Evolutionary conservation across 1,140 invertebrate genomes (phyloP).

Genomic region (Varroa destructor): DNA sequence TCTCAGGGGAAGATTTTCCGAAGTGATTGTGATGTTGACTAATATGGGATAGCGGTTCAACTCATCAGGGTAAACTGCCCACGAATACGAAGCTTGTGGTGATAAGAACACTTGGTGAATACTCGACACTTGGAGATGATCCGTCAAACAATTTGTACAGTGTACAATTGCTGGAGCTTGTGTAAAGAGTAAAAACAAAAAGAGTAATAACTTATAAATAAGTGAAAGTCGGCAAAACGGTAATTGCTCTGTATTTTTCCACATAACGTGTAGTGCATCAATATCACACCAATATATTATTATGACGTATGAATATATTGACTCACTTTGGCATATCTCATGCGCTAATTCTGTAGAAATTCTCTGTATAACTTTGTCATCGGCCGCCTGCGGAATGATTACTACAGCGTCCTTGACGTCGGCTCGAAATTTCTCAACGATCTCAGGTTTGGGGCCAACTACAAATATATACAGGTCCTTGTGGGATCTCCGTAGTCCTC

Average conservation of each 20-base stretch:
- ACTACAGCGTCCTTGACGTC: constrained; percentile 19
- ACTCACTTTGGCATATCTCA: constrained; percentile 26
- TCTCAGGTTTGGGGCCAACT: constrained; percentile 17
- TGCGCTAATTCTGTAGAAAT: constrained; percentile 10
- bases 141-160: constrained; percentile 6
- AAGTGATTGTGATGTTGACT: constrained; percentile 16
- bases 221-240: no score
- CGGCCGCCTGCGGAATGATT: constrained; percentile 17
- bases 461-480: constrained; percentile 23
- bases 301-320: no score
- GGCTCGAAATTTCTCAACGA: constrained; percentile 22
- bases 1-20: constrained; percentile 11
- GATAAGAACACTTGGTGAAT: constrained; percentile 13
- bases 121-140: constrained; percentile 23
- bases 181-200: not conserved
- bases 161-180: constrained; percentile 10
- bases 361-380: constrained; percentile 19
- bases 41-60: not conserved
- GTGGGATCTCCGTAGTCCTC: constrained; percentile 1
- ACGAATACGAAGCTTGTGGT: constrained; percentile 9
- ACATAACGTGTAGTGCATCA: no score
- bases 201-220: not conserved
- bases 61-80: constrained; percentile 20
- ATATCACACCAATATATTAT: no score
- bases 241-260: no score